phyloP scores from a whole-genome alignment of 2,113 vertebrate species.

The Glaucidium brasilianum region DNA sequence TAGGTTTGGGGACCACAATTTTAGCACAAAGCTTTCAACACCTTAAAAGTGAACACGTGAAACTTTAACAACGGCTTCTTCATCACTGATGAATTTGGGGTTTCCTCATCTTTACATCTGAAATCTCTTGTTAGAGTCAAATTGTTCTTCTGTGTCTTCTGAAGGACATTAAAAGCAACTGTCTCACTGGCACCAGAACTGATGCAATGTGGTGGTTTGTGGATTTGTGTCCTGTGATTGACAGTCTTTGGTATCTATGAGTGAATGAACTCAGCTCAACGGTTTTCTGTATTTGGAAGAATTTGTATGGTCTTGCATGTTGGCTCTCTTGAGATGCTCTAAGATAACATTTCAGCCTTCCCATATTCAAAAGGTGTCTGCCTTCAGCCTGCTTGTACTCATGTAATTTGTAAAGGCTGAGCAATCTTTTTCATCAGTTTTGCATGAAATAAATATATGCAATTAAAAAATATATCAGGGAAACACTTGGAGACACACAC shows the following conservation, averaged over 20 bases:
- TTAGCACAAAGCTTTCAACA: background rate
- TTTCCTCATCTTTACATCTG: background rate
- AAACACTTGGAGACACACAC: background rate
- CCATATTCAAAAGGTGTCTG: background rate
- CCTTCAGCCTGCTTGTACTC: background rate
- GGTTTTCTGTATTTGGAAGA: background rate
- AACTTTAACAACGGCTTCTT: background rate
- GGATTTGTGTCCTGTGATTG: background rate
- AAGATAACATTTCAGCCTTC: background rate
- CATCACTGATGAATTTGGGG: background rate
- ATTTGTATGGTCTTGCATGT: background rate
- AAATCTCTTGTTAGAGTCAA: background rate
- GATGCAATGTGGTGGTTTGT: background rate
- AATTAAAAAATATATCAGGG: background rate
- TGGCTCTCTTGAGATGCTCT: background rate
- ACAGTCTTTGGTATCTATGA: background rate
- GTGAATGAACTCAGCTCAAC: background rate
- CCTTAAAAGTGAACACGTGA: fast-evolving
- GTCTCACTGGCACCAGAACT: background rate
- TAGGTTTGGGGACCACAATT: background rate
- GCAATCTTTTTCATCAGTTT: background rate
- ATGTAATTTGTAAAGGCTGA: background rate
- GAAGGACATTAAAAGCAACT: background rate
- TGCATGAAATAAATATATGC: background rate
- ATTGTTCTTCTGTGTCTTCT: background rate